Conservation (phyloP, 2,888 invertebrate genomes). For the Osedax frankpressi region DNA sequence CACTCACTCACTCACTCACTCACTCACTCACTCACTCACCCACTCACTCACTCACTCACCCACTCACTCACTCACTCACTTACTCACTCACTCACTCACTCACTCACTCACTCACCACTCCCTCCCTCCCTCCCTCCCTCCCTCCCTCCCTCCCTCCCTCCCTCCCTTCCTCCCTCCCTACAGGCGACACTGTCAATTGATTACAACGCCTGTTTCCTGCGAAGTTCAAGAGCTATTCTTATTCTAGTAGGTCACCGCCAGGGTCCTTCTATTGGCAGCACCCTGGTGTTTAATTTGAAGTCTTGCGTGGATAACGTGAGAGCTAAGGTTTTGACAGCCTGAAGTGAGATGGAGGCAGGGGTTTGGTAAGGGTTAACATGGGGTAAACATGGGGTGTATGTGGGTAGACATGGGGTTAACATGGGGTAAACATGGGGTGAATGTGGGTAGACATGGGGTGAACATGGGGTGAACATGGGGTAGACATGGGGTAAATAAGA, state of each 20-base stretch:
- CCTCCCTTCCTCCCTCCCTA: neutral
- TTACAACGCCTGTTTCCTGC: constrained; percentile 33
- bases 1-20: no score
- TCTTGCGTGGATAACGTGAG: constrained; percentile 40
- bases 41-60: no score
- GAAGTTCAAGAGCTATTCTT: constrained; percentile 40
- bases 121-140: constrained; percentile 25
- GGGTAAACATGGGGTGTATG: neutral
- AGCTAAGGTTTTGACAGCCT: constrained; percentile 32
- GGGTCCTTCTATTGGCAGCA: constrained; percentile 38
- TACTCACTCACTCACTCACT: neutral
- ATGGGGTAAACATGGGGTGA: neutral
- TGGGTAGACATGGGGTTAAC: neutral
- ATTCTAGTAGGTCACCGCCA: constrained; percentile 39
- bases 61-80: constrained; percentile 27
- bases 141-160: neutral
- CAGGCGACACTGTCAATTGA: constrained; percentile 21
- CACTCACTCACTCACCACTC: neutral
- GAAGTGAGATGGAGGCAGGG: neutral
- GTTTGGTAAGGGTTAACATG: neutral
- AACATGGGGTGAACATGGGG: neutral
- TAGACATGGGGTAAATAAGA: neutral
- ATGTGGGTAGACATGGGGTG: neutral
- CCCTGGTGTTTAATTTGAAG: constrained; percentile 39
- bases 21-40: no score